Base-by-base conservation (phyloP, 2,888 invertebrate species). In the Myopa testacea region DNA sequence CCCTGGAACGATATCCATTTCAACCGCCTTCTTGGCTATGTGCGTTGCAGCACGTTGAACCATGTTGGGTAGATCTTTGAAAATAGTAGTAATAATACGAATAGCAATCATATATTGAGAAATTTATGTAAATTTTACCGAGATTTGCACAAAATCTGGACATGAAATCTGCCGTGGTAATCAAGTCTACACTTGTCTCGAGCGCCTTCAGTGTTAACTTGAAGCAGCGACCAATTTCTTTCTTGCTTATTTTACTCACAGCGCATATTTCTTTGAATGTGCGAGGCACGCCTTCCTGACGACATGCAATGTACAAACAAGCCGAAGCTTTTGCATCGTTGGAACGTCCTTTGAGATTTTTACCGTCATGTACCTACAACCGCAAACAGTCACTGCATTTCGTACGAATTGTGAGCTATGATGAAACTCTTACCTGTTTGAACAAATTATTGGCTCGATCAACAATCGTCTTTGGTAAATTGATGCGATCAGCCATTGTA, bases 241-340 rank as follows among this genome's bases (percentile, higher is more conserved):
- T 98, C 90, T 99, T 99, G 85, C 98, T 98, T 78, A 99, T 97
- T 91, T 97, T 98, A 87, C 98, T 98, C 73, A 99, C 98, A 0
- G 99, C 99, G 89, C 99, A 99, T 80, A 99, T 99, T 92, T 99
- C 99, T 90, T 98, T 99, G 89, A 99, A 99, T 14, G 99, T 99
- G 82, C 99, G 93, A 0, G 99, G 99, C 0, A 99, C 99, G 6
- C 98, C 98, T 89, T 99, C 99, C 86, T 99, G 98, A 3, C 99
- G 92, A 86, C 99, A 99, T 0, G 99, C 99, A 81, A 99, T 99
- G 89, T 99, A 99, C 45, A 99, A 91, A 89, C 99, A 99, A 0
- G 99, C 99, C 0, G 99, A 98, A 0, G 98, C 98, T 84, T 99
- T 99, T 0, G 99, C 99, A 89, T 99, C 99, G 87, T 98, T 98